Evolutionary conservation across 2,797 vertebrate species (phyloP).

Genomic region (Danio tinwini): DNA sequence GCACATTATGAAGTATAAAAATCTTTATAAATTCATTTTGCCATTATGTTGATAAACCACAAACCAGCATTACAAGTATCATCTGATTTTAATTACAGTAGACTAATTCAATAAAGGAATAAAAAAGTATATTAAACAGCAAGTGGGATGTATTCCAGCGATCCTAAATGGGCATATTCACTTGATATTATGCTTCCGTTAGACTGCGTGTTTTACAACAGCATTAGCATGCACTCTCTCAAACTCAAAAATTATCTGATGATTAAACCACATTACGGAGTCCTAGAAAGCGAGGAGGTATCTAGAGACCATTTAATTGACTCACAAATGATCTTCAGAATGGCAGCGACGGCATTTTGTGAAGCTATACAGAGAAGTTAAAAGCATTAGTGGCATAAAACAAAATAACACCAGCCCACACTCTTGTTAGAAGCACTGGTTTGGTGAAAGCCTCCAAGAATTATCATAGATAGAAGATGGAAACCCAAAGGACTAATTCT

Average conservation of each 20-base stretch:
- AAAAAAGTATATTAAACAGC: not conserved
- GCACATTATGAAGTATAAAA: not conserved
- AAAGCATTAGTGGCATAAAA: constrained; percentile 55
- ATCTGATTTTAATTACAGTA: constrained; percentile 12
- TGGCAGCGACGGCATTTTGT: constrained; percentile 42
- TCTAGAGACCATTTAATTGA: constrained; percentile 48
- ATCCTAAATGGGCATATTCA: not conserved
- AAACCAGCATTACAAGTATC: not conserved
- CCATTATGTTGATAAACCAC: not conserved
- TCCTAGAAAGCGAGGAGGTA: constrained; percentile 40
- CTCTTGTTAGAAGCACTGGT: constrained; percentile 35
- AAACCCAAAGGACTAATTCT: constrained; percentile 8
- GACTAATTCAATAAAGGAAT: not conserved
- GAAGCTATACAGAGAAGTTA: constrained; percentile 46
- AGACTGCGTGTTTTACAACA: constrained; percentile 23
- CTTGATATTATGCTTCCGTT: not conserved
- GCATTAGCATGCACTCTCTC: constrained; percentile 3
- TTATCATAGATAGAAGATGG: constrained; percentile 22
- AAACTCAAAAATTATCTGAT: constrained; percentile 38
- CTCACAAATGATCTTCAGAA: constrained; percentile 46
- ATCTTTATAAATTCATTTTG: not conserved
- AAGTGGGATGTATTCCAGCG: not conserved
- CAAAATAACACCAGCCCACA: constrained; percentile 50
- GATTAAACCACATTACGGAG: constrained; percentile 44
- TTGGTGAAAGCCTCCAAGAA: constrained; percentile 25